Conservation (phyloP, 2,113 vertebrate species). For the Apeltes quadracus region DNA sequence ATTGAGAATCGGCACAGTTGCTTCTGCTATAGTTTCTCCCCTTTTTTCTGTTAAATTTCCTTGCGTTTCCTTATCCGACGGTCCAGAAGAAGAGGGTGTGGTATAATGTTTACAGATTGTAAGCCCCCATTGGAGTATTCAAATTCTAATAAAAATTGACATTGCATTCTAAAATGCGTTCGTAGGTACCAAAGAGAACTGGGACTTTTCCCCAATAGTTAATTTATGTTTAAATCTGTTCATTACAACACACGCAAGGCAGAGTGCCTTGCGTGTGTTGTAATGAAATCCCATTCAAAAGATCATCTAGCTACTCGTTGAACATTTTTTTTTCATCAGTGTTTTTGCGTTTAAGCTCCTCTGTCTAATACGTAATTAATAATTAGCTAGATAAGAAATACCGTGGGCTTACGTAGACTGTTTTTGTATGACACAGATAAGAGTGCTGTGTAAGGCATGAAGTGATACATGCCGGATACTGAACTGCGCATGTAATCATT, state of each 20-base stretch:
- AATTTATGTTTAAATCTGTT: neutral
- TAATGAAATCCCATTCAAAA: neutral
- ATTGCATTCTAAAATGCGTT: neutral
- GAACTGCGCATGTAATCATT: slow-evolving; percentile 31
- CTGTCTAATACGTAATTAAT: slow-evolving; percentile 34
- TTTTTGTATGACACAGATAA: slow-evolving; percentile 41
- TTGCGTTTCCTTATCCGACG: neutral
- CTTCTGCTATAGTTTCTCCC: too few species aligned
- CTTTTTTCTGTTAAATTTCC: neutral
- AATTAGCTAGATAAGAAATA: slow-evolving; percentile 45
- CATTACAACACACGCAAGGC: too few species aligned
- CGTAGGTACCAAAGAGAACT: neutral
- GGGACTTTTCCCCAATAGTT: neutral
- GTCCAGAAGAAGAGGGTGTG: too few species aligned
- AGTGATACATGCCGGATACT: slow-evolving; percentile 27
- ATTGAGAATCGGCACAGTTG: too few species aligned
- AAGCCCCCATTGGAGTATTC: neutral
- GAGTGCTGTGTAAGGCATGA: slow-evolving; percentile 28
- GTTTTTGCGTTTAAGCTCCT: slow-evolving; percentile 15
- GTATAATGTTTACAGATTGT: neutral
- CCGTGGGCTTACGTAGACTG: slow-evolving; percentile 1
- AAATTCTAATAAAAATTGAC: neutral
- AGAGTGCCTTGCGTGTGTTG: neutral
- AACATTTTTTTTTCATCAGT: neutral
- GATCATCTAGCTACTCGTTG: neutral